These are phyloP conservation scores for Cephus pygmeus DNA, from an alignment of 2,888 invertebrate species.

Conservation along the genomic window DNA sequence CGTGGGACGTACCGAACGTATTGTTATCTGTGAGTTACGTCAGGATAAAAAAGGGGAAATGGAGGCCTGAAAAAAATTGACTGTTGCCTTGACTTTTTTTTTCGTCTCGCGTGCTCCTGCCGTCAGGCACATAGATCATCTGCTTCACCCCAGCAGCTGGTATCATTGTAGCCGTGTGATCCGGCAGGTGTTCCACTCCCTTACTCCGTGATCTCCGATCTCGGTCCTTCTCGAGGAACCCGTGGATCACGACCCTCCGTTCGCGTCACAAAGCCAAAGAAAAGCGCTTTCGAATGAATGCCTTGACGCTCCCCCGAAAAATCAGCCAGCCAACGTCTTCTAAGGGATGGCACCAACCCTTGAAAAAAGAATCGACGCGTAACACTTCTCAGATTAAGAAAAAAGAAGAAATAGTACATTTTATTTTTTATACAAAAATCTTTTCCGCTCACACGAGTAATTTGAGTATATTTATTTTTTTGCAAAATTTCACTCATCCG, in stretches of 20 bases:
- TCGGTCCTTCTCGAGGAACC: neutral
- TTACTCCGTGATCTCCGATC: constrained; percentile 13
- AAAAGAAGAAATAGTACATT: neutral
- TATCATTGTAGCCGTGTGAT: constrained; percentile 39
- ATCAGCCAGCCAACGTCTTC: neutral
- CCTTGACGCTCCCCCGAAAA: neutral
- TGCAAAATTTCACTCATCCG: too few species aligned
- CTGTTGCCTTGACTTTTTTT: constrained; percentile 1
- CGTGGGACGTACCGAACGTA: neutral
- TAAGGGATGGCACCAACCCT: neutral
- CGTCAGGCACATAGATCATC: constrained; percentile 32
- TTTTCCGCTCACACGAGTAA: neutral
- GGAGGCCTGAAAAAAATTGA: neutral
- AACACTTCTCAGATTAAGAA: neutral
- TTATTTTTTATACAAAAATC: neutral
- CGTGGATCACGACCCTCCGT: constrained; percentile 15
- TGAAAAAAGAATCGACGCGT: neutral
- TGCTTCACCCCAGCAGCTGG: constrained; percentile 24
- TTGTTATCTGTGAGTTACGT: neutral
- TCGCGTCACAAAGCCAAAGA: constrained; percentile 5
- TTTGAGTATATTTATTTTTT: too few species aligned
- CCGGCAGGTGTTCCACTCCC: constrained; percentile 29
- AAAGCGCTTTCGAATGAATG: constrained; percentile 3
- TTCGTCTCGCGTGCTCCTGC: neutral
- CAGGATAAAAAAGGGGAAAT: neutral